Base-by-base conservation (phyloP, 2,888 invertebrate genomes). In the Eretmocerus hayati region DNA sequence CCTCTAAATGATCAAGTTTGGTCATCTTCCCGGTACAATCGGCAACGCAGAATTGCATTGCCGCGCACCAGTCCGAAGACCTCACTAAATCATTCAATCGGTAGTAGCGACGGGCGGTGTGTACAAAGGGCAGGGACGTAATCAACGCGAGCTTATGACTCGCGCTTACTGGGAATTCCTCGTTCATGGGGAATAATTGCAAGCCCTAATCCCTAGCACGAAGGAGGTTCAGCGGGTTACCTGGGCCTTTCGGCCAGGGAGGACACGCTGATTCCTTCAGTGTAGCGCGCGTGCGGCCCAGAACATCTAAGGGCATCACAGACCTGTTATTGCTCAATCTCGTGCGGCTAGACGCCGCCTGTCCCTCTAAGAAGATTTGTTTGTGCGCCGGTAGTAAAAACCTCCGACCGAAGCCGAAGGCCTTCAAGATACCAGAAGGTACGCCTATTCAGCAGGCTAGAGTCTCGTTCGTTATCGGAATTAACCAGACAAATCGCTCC, bases 391-490 rank as follows among this genome's bases (percentile, higher is more conserved):
- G 63, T 66, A 71, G 66, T 65, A 60, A 62, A 64, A 63, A 66
- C 58, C 57, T n/a, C 60, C 59, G 58, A 46, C 58, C 57, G 59
- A 57, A 55, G 50, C 59, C 66, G 75, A 75, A 76, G 76, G 75
- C 71, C 79, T 78, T 78, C 76, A 62, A 33, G 22, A 39, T 13
- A 5, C 48, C 41, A 20, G 48, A 52, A 40, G 26, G 13, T 49
- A 50, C 68, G 67, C 68, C 76, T 77, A 77, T 72, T 78, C 76
- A 77, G 73, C 72, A 77, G 75, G 76, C 74, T 72, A 75, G 75
- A 58, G 78, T 80, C 78, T 80, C 79, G 79, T 79, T 81, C 80
- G 80, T 82, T 83, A 81, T 78, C 80, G 80, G 78, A 83, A 82
- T 83, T 77, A 75, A 77, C 79, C 81, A 80, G 80, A 81, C 80